Percentiles rank a stretch among this genome's conserved stretches.
These are phyloP conservation scores for Ditylenchus dipsaci DNA, from an alignment of 1,140 invertebrate species.

Conservation along the genomic window DNA sequence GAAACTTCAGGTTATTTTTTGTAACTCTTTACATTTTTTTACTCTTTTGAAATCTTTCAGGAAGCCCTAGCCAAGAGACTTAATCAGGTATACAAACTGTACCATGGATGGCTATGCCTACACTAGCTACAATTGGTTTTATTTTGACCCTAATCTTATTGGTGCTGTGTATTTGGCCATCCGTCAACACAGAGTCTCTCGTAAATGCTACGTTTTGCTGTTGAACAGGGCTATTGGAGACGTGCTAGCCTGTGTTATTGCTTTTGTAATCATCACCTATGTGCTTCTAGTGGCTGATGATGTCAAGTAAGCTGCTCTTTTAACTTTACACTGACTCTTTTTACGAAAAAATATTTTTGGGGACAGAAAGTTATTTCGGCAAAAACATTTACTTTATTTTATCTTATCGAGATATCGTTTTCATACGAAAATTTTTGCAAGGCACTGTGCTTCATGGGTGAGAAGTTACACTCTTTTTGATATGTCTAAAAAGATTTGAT, in stretches of 20 bases:
- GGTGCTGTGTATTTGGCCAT: constrained; percentile 43
- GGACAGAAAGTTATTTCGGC: background rate
- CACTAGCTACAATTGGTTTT: constrained; percentile 38
- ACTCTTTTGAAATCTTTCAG: background rate
- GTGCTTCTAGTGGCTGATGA: constrained; percentile 26
- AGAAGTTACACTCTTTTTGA: too few species aligned
- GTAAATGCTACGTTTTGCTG: constrained; percentile 50
- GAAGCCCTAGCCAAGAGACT: background rate
- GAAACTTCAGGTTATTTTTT: background rate
- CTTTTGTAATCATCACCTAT: constrained; percentile 34
- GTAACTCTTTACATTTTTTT: background rate
- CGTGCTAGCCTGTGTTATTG: constrained; percentile 39
- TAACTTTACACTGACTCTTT: too few species aligned
- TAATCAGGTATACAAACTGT: constrained; percentile 25
- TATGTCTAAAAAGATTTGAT: too few species aligned
- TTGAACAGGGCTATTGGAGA: constrained; percentile 49
- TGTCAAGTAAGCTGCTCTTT: constrained; percentile 37
- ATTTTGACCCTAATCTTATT: constrained; percentile 43
- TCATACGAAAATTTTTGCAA: too few species aligned
- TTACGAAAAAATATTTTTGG: constrained; percentile 21
- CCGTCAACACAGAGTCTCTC: constrained; percentile 41
- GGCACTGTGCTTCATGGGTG: too few species aligned
- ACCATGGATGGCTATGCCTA: constrained; percentile 45
- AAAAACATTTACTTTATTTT: too few species aligned
- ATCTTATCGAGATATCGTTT: too few species aligned